Conservation (phyloP, 53 echinoderm and acorn worm genomes). For the Arbacia lixula region DNA sequence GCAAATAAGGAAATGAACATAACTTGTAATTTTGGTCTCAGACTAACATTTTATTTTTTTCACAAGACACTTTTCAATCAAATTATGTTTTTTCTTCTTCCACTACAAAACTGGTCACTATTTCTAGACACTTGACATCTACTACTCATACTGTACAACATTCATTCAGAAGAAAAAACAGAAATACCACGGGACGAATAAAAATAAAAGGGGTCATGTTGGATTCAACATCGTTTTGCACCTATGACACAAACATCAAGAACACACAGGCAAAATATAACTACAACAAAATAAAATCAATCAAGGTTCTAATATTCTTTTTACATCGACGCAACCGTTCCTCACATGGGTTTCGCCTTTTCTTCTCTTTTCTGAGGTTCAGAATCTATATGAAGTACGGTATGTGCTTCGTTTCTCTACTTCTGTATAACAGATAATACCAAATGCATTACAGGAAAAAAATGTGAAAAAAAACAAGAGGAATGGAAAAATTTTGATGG, state of each 20-base stretch:
- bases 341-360: too few species aligned
- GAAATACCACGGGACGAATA: conserved; percentile 13
- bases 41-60: conserved; percentile 60
- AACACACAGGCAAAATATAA: conserved; percentile 28
- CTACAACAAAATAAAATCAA: conserved; percentile 45
- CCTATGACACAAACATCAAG: conserved; percentile 39
- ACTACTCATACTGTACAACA: conserved; percentile 58
- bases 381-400: too few species aligned
- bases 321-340: too few species aligned
- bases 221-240: conserved; percentile 52
- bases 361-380: too few species aligned
- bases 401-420: too few species aligned
- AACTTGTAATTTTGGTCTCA: conserved; percentile 27
- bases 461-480: too few species aligned
- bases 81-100: conserved; percentile 46
- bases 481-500: too few species aligned
- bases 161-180: conserved; percentile 23
- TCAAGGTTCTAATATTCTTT: conserved; percentile 51
- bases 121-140: conserved; percentile 43
- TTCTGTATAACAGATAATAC: too few species aligned
- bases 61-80: conserved; percentile 56
- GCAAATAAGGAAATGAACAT: conserved; percentile 7
- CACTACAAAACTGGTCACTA: conserved; percentile 58
- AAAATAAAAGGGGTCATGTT: conserved; percentile 8
- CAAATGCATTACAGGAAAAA: too few species aligned